phyloP scores from a whole-genome alignment of 2,888 invertebrate species.

The Erynnis tages region DNA sequence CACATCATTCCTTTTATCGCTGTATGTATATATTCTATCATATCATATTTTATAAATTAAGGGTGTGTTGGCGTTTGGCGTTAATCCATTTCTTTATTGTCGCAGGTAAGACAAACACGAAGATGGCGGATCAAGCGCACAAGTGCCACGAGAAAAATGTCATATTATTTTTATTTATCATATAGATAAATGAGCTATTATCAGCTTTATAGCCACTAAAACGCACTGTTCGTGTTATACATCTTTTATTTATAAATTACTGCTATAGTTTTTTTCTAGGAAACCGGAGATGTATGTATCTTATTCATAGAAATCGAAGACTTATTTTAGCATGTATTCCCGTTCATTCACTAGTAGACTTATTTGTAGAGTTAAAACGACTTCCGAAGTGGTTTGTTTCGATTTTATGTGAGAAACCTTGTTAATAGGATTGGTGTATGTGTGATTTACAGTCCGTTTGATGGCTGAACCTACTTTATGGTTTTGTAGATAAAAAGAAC shows the following conservation, averaged over 20 bases:
- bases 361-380: slow-evolving; percentile 30
- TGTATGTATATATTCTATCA: too few species aligned
- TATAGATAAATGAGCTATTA: slow-evolving; percentile 33
- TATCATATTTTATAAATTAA: too few species aligned
- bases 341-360: slow-evolving; percentile 41
- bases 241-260: slow-evolving; percentile 30
- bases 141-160: slow-evolving; percentile 30
- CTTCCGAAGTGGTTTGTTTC: slow-evolving; percentile 27
- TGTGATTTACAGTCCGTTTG: slow-evolving; percentile 4
- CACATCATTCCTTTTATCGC: too few species aligned
- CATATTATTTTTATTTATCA: slow-evolving; percentile 32
- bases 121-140: slow-evolving; percentile 51
- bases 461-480: neutral
- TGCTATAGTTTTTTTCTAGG: slow-evolving; percentile 28
- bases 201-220: slow-evolving; percentile 34
- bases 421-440: slow-evolving; percentile 8
- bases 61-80: too few species aligned
- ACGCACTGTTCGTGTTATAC: neutral
- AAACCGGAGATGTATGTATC: slow-evolving; percentile 35
- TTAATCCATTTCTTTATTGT: slow-evolving; percentile 49
- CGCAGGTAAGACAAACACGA: slow-evolving; percentile 57
- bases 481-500: neutral
- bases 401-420: slow-evolving; percentile 29
- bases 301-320: slow-evolving; percentile 50
- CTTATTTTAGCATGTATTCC: slow-evolving; percentile 50